phyloP scores from a whole-genome alignment of 1,140 invertebrate species.

The Drosophila auraria region DNA sequence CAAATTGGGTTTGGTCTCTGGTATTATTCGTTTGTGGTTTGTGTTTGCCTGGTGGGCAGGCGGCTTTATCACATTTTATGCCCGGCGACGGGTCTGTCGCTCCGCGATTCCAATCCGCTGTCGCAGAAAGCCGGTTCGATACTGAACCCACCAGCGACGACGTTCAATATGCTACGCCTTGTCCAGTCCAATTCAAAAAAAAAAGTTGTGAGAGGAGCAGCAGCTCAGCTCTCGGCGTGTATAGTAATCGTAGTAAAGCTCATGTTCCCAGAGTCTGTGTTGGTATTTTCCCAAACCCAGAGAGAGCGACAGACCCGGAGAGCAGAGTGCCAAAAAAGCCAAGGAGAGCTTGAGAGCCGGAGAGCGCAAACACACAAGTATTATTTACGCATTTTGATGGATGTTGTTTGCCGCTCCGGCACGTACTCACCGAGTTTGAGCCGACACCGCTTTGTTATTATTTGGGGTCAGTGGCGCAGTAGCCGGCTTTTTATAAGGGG shows the following conservation, averaged over 20 bases:
- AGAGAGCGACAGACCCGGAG: constrained; percentile 31
- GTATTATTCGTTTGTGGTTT: constrained; percentile 27
- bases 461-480: constrained; percentile 50
- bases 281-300: constrained; percentile 34
- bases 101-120: constrained; percentile 76
- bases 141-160: constrained; percentile 55
- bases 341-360: neutral
- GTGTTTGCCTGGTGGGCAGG: constrained; percentile 47
- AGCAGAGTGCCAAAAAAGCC: constrained; percentile 7
- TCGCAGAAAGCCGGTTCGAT: constrained; percentile 85
- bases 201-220: constrained; percentile 32
- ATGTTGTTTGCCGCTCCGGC: constrained; percentile 54
- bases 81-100: constrained; percentile 47
- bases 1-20: constrained; percentile 30
- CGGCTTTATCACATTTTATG: constrained; percentile 59
- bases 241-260: constrained; percentile 81
- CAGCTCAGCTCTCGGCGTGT: constrained; percentile 26
- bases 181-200: constrained; percentile 56
- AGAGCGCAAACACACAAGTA: constrained; percentile 17
- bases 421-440: constrained; percentile 46
- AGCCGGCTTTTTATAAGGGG: constrained; percentile 33
- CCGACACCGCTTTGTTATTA: constrained; percentile 43
- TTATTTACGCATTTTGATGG: constrained; percentile 71
- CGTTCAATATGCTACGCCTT: constrained; percentile 71
- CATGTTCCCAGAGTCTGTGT: constrained; percentile 50